phyloP scores from a whole-genome alignment of 2,888 invertebrate genomes.

The Cosmia trapezina region DNA sequence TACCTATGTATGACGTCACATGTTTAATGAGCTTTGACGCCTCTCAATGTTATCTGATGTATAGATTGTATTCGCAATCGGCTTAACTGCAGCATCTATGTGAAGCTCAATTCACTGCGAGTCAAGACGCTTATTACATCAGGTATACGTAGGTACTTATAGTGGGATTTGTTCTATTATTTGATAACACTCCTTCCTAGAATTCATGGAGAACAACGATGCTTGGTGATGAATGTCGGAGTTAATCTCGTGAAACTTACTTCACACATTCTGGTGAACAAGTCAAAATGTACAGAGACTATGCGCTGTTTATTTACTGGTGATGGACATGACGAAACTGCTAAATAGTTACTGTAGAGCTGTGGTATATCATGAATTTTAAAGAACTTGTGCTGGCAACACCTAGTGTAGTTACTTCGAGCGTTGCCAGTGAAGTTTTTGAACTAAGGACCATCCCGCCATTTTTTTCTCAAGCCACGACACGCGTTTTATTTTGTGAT shows the following conservation, averaged over 20 bases:
- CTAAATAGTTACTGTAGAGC: background rate
- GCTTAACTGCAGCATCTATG: slow-evolving; percentile 40
- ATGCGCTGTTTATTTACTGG: background rate
- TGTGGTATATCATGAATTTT: background rate
- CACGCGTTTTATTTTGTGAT: background rate
- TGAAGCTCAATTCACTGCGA: slow-evolving; percentile 10
- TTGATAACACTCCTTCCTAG: background rate
- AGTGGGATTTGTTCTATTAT: background rate
- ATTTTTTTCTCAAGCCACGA: background rate
- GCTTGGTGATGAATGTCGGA: too few relatives aligned
- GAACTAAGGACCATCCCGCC: background rate
- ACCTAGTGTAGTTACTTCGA: background rate
- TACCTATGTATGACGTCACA: slow-evolving; percentile 21
- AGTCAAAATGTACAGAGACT: background rate
- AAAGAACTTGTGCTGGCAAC: background rate
- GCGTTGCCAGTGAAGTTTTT: background rate
- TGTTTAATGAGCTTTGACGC: slow-evolving; percentile 44
- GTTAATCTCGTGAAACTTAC: background rate
- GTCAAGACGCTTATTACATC: slow-evolving; percentile 26
- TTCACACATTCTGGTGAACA: background rate
- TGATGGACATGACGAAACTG: background rate
- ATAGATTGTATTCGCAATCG: slow-evolving; percentile 36
- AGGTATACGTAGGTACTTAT: background rate
- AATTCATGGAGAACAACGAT: background rate
- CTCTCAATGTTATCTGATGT: slow-evolving; percentile 22